Evolutionary conservation across 2,113 vertebrate species (phyloP), one percentile per base, ranked within the genome.

Genomic region (Etheostoma cragini): DNA sequence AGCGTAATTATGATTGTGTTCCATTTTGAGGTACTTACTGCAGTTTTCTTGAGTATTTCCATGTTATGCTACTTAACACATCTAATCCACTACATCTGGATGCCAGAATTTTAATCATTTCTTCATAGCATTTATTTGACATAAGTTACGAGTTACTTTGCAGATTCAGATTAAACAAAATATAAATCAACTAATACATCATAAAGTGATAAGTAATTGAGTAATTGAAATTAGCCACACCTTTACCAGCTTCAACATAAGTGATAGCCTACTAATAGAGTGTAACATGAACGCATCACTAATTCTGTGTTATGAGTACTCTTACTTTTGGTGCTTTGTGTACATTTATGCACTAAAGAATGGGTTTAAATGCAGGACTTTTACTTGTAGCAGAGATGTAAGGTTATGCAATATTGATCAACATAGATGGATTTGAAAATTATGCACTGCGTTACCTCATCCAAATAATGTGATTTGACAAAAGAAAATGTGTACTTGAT

Each of bases 391-490:
- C 16, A 49, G 16, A 49, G 8, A 38, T 38, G 30, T 30, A 7
- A 21, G 16, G 17, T 33, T 38, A 22, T 57, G 52, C 30, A 50
- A 38, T 77, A 24, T 60, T 38, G 35, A 38, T 38, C 35, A 52
- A 17, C 46, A 13, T 3, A 33, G n/a, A 78, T 52, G 61, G 3
- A 78, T 60, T 15, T 12, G 1, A 52, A 50, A 57, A 49, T 53
- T 68, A 45, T 24, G 26, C 19, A 62, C 8, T 50, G 30, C n/a
- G 30, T 73, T 52, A 69, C 64, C 13, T 69, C 57, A 54, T 47
- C 35, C 63, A 35, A 50, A 21, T 62, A 68, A 75, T 75, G 33
- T 46, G 22, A 62, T 30, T 63, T 56, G 58, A 70, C 35, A 63
- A 38, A 60, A 61, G 54, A 19, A 0, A 24, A 69, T 56, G 64